Conservation (phyloP, 2,888 invertebrate species). For the Mylabris sibirica region DNA sequence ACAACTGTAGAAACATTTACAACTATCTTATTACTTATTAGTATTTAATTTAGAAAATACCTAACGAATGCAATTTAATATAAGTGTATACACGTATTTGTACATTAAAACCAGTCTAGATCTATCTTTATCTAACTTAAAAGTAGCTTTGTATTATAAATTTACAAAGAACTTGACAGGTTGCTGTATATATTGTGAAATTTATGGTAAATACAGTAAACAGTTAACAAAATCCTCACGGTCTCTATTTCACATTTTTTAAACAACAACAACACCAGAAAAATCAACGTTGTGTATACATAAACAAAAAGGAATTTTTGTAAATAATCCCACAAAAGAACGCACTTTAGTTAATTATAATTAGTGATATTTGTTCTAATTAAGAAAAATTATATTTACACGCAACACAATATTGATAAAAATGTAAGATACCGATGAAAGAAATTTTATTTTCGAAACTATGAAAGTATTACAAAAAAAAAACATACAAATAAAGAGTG, state of each 20-base stretch:
- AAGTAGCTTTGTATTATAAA: conserved; percentile 6
- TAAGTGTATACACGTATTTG: background rate
- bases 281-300: background rate
- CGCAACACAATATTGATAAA: background rate
- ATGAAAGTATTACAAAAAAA: background rate
- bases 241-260: conserved; percentile 10
- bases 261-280: conserved; percentile 1
- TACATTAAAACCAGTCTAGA: background rate
- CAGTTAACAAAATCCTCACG: conserved; percentile 19
- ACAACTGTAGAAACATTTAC: background rate
- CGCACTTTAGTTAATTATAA: background rate
- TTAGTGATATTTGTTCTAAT: conserved; percentile 6
- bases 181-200: conserved; percentile 22
- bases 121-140: conserved; percentile 10
- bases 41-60: background rate
- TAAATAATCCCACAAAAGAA: conserved; percentile 11
- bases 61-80: background rate
- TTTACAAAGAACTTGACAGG: conserved; percentile 12
- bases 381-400: background rate
- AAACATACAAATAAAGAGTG: too few species aligned
- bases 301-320: conserved; percentile 1
- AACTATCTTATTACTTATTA: conserved; percentile 4
- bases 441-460: background rate
- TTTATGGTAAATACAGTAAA: conserved; percentile 24
- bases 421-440: too few species aligned